Evolutionary conservation across 2,797 vertebrate species (phyloP).

Genomic region (Limnodromus scolopaceus): DNA sequence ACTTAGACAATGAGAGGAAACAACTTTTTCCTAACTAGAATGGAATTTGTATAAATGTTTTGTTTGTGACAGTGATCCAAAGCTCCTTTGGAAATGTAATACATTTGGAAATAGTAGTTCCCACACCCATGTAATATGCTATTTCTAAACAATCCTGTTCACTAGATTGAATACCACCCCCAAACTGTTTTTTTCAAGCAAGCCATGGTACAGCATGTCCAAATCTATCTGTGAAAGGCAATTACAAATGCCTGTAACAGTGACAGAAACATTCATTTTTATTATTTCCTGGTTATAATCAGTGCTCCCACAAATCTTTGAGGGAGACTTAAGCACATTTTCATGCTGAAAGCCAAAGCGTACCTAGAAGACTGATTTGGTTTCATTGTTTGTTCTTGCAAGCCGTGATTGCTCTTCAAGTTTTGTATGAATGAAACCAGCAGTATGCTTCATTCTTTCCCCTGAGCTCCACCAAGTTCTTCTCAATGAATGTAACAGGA

Average conservation of each 20-base stretch:
- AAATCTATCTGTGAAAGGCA: neutral
- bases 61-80: conserved; percentile 28
- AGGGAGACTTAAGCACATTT: conserved; percentile 9
- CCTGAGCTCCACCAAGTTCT: conserved; percentile 13
- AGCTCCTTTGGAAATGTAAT: conserved; percentile 27
- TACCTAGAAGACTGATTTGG: conserved; percentile 35
- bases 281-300: conserved; percentile 13
- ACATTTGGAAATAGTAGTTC: conserved; percentile 15
- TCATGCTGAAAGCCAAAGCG: conserved; percentile 17
- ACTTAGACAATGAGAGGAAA: conserved; percentile 35
- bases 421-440: conserved; percentile 45
- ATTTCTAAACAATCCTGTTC: conserved; percentile 22
- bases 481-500: conserved; percentile 9
- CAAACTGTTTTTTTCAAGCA: neutral
- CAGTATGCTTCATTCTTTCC: conserved; percentile 41
- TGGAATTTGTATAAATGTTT: conserved; percentile 59
- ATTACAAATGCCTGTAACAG: neutral
- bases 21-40: conserved; percentile 39
- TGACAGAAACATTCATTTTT: conserved; percentile 7
- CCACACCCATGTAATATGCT: neutral
- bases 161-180: neutral
- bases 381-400: conserved; percentile 18
- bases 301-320: conserved; percentile 9
- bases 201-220: fast-evolving
- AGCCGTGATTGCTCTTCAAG: neutral